A percentile compares a stretch with the other conserved stretches of the same genome.
phyloP scores from a whole-genome alignment of 2,797 vertebrate genomes.

The Nannoperca australis region DNA sequence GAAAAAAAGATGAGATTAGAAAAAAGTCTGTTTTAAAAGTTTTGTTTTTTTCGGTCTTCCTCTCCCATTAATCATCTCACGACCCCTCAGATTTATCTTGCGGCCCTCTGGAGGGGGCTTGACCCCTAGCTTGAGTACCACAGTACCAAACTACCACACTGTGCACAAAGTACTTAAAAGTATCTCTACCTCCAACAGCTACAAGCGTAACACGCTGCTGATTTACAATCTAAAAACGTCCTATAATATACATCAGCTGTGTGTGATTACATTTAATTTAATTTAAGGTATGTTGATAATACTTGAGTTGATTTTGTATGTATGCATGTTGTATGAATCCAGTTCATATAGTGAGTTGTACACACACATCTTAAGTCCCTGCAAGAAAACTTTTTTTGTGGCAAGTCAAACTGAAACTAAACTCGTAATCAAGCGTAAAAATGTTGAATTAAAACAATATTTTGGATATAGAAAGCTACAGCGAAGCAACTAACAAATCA shows the following conservation, averaged over 20 bases:
- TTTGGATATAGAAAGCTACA: no score
- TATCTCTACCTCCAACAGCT: neutral
- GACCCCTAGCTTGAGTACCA: neutral
- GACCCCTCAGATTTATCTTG: neutral
- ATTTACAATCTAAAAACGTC: neutral
- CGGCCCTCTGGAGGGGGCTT: neutral
- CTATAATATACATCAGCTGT: neutral
- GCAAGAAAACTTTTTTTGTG: no score
- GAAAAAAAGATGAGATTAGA: no score
- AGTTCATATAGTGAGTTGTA: neutral
- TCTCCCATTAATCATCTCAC: neutral
- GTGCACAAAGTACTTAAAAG: neutral
- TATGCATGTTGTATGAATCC: no score
- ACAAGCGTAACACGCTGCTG: neutral
- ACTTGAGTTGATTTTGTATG: no score
- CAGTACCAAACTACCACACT: neutral
- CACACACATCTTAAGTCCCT: no score
- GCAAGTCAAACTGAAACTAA: neutral
- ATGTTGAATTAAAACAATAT: neutral
- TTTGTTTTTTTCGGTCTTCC: no score
- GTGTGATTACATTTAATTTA: neutral
- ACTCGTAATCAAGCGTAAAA: neutral
- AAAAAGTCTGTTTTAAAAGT: no score
- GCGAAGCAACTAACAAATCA: neutral
- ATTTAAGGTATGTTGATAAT: no score